A percentile compares a stretch with the other conserved stretches of the same genome.
Evolutionary conservation across 2,797 vertebrate species (phyloP).

Genomic region (Cuniculus paca): DNA sequence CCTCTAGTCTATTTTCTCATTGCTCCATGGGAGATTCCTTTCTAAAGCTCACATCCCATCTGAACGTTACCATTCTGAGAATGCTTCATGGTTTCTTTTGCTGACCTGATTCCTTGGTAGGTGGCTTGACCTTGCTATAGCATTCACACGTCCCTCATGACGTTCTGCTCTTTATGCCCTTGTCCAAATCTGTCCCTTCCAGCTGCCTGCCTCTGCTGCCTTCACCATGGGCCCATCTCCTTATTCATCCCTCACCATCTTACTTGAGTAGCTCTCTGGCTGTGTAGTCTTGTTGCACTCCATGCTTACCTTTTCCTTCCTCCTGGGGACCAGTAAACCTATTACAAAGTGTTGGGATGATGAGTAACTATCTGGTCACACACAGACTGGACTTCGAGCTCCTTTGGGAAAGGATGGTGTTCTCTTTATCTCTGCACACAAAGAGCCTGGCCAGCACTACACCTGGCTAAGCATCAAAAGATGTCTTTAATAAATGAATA

Average conservation of each 20-base stretch:
- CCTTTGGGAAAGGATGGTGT: background rate
- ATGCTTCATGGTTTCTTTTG: background rate
- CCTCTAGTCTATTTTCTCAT: background rate
- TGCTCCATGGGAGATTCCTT: background rate
- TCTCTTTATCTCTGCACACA: background rate
- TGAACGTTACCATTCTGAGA: rapidly evolving
- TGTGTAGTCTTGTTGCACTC: background rate
- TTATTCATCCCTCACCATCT: background rate
- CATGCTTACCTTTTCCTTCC: rapidly evolving
- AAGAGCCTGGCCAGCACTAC: background rate
- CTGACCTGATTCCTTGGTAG: background rate
- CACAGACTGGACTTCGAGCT: background rate
- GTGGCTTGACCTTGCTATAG: background rate
- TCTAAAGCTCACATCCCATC: rapidly evolving
- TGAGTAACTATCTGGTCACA: background rate
- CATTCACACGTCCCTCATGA: background rate
- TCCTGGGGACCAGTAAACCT: background rate
- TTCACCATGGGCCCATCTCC: background rate
- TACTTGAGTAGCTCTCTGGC: background rate
- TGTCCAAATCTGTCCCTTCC: background rate
- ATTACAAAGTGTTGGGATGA: background rate
- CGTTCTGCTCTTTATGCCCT: rapidly evolving
- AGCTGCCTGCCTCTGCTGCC: background rate
- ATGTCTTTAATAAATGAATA: background rate
- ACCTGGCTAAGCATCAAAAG: background rate